phyloP scores from a whole-genome alignment of 92 coral and sea anemone genomes.

The Anthopleura xanthogrammica region DNA sequence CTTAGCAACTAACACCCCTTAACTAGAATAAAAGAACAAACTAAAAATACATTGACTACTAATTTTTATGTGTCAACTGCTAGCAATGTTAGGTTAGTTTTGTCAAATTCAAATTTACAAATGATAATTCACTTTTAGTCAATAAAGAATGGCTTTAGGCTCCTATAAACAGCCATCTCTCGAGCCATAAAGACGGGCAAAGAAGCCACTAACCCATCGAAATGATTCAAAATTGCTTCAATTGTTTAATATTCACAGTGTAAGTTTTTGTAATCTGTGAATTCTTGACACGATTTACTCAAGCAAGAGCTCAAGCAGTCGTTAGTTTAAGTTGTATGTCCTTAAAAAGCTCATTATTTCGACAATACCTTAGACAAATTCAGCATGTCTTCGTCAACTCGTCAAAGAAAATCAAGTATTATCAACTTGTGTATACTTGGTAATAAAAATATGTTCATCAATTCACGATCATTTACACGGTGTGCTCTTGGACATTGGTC shows the following conservation, averaged over 20 bases:
- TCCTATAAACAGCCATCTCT: slow-evolving; percentile 7
- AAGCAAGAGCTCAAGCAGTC: slow-evolving; percentile 63
- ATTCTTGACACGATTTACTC: slow-evolving; percentile 70
- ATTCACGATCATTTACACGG: slow-evolving; percentile 81
- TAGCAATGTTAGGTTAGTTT: slow-evolving; percentile 87
- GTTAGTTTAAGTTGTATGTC: slow-evolving; percentile 27
- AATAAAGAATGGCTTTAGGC: slow-evolving; percentile 41
- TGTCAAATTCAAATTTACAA: slow-evolving; percentile 86
- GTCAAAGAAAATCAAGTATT: slow-evolving; percentile 19
- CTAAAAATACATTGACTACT: slow-evolving; percentile 67
- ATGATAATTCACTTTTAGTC: slow-evolving; percentile 63
- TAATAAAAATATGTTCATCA: slow-evolving; percentile 57
- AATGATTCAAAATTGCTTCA: slow-evolving; percentile 57
- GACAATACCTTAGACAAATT: slow-evolving; percentile 24
- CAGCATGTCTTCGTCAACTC: slow-evolving; percentile 38
- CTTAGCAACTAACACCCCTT: slow-evolving; percentile 6
- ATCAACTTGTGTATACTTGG: slow-evolving; percentile 30
- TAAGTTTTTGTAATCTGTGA: slow-evolving; percentile 59
- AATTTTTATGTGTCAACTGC: slow-evolving; percentile 89
- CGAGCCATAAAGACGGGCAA: slow-evolving; percentile 25
- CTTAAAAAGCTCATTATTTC: slow-evolving; percentile 16
- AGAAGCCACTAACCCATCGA: slow-evolving; percentile 75
- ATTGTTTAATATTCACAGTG: slow-evolving; percentile 78
- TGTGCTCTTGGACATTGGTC: slow-evolving; percentile 42
- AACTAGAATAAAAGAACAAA: slow-evolving; percentile 68